Conservation (phyloP, 2,113 vertebrate genomes). For the Arenaria interpres region DNA sequence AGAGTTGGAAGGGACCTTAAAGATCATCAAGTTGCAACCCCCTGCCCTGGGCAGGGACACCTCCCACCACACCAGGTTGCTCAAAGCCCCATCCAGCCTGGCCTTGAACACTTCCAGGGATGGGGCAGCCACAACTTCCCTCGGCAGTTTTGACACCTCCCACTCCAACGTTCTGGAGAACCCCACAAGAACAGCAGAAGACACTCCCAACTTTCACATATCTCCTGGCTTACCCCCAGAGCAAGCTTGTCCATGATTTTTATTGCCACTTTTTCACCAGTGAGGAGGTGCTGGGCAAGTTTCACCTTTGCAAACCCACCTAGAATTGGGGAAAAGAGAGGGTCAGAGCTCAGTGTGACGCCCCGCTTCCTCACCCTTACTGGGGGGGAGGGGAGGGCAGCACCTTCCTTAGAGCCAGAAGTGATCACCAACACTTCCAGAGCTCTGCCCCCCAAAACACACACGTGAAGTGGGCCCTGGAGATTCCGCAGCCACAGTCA, state of each 20-base stretch:
- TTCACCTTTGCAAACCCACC: neutral
- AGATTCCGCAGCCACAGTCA: neutral
- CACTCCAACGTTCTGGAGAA: rapidly evolving
- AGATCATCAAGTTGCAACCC: no score
- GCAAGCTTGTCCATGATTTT: neutral
- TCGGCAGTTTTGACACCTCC: rapidly evolving
- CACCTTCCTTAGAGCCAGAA: neutral
- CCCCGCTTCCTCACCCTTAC: neutral
- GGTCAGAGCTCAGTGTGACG: neutral
- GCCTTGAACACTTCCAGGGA: no score
- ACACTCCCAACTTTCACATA: neutral
- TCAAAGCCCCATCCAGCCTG: no score
- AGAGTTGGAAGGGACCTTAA: no score
- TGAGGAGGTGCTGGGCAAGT: neutral
- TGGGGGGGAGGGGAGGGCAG: no score
- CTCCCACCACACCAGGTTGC: no score
- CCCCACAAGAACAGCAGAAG: neutral
- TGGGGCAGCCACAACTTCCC: no score
- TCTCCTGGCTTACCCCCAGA: neutral
- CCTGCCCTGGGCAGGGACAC: no score
- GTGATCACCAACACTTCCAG: neutral
- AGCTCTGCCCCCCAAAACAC: neutral
- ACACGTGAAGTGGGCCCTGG: neutral
- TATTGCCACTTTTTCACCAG: neutral
- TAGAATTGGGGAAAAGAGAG: neutral